Conservation (phyloP, 30 jellyfish, hydroid and myxozoan genomes). For the Nemopilema nomurai region DNA sequence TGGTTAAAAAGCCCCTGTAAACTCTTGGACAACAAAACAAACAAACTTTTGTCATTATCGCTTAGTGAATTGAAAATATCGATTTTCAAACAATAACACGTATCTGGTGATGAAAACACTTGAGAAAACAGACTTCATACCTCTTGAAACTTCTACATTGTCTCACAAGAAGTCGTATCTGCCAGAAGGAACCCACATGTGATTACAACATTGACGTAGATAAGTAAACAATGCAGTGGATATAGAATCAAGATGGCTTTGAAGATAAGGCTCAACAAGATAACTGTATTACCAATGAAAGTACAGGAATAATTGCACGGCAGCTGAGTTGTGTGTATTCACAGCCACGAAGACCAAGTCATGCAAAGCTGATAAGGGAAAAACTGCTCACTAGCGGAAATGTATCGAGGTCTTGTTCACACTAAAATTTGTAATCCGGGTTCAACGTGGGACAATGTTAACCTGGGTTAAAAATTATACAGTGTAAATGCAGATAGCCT, state of each 20-base stretch:
- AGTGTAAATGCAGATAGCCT: too few species aligned
- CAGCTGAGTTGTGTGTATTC: not conserved
- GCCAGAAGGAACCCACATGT: not conserved
- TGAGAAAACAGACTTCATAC: not conserved
- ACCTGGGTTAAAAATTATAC: too few species aligned
- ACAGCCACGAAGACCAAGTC: too few species aligned
- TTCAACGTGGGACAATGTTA: too few species aligned
- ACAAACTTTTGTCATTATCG: too few species aligned
- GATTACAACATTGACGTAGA: not conserved
- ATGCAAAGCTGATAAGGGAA: too few species aligned
- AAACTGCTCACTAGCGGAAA: too few species aligned
- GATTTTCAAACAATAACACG: not conserved
- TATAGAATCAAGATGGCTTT: not conserved
- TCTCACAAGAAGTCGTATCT: not conserved
- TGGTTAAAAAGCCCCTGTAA: too few species aligned
- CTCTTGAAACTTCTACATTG: not conserved
- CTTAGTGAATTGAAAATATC: not conserved
- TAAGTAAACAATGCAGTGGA: not conserved
- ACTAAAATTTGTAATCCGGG: too few species aligned
- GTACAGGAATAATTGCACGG: not conserved
- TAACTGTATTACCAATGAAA: not conserved
- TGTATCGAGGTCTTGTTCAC: too few species aligned
- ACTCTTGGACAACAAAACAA: too few species aligned
- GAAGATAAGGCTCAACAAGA: not conserved
- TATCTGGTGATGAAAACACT: not conserved